A percentile compares a stretch with the other conserved stretches of the same genome.
These are phyloP conservation scores for Laothoe populi DNA, from an alignment of 2,888 invertebrate genomes.

Conservation along the genomic window DNA sequence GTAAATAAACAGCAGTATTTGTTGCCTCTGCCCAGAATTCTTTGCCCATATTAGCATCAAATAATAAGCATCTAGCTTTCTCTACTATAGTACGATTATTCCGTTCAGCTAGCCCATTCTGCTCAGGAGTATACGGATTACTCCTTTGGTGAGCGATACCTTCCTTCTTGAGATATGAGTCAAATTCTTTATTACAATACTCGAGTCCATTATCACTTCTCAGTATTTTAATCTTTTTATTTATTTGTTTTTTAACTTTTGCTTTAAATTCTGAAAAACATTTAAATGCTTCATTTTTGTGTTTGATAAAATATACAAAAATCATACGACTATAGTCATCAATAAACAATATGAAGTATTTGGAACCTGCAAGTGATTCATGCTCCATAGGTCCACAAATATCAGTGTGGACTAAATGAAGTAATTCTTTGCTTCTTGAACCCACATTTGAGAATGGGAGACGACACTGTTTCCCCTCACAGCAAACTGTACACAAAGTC, in stretches of 20 bases:
- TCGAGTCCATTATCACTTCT: conserved; percentile 17
- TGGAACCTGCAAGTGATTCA: conserved; percentile 19
- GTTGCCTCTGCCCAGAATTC: conserved; percentile 20
- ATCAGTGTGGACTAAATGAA: conserved; percentile 7
- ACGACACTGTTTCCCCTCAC: conserved; percentile 11
- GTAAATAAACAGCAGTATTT: conserved; percentile 30
- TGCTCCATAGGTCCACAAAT: conserved; percentile 25
- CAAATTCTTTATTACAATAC: conserved; percentile 23
- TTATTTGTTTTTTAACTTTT: background rate
- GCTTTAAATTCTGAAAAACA: background rate
- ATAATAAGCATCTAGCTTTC: background rate
- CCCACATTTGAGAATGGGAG: background rate
- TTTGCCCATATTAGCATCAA: background rate
- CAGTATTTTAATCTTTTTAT: background rate
- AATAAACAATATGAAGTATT: background rate
- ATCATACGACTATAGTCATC: conserved; percentile 1
- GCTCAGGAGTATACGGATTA: background rate
- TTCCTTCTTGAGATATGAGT: background rate
- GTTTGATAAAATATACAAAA: background rate
- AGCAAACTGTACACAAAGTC: background rate
- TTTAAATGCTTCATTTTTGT: background rate
- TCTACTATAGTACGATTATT: background rate
- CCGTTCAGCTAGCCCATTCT: background rate
- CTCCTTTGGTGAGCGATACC: background rate
- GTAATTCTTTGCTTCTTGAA: background rate